Conservation (phyloP, 2,113 vertebrate species). For the Pipa parva region DNA sequence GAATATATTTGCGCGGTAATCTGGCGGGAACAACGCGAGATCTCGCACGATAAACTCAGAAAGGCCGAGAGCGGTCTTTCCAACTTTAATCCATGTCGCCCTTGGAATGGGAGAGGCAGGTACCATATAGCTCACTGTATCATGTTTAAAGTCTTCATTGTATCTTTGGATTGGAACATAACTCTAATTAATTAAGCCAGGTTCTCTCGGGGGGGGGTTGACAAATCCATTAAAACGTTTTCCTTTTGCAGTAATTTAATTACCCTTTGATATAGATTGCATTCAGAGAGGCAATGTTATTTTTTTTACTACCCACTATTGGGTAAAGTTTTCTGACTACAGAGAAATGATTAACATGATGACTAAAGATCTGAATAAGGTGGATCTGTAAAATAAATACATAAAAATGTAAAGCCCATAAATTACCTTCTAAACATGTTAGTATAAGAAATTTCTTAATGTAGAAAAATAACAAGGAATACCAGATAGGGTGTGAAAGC, state of each 20-base stretch:
- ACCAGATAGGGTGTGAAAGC: slow-evolving; percentile 27
- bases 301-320: neutral
- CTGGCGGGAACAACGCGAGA: no score
- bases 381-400: neutral
- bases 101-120: no score
- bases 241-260: slow-evolving; percentile 26
- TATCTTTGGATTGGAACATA: no score
- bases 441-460: slow-evolving; percentile 15
- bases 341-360: no score
- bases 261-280: slow-evolving; percentile 20
- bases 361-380: no score
- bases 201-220: slow-evolving; percentile 34
- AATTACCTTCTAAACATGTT: slow-evolving; percentile 17
- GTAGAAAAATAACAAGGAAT: slow-evolving; percentile 23
- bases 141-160: no score
- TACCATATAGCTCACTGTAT: no score
- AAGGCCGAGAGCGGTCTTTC: no score
- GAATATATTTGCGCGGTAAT: no score
- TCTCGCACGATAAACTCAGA: no score
- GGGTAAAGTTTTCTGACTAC: no score
- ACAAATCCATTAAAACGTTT: slow-evolving; percentile 25
- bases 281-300: neutral
- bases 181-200: slow-evolving; percentile 18
- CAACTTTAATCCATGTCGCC: no score
- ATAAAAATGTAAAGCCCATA: neutral